Evolutionary conservation across 2,113 vertebrate species (phyloP), one percentile per base, ranked within the genome.

Genomic region (Lonchura striata): DNA sequence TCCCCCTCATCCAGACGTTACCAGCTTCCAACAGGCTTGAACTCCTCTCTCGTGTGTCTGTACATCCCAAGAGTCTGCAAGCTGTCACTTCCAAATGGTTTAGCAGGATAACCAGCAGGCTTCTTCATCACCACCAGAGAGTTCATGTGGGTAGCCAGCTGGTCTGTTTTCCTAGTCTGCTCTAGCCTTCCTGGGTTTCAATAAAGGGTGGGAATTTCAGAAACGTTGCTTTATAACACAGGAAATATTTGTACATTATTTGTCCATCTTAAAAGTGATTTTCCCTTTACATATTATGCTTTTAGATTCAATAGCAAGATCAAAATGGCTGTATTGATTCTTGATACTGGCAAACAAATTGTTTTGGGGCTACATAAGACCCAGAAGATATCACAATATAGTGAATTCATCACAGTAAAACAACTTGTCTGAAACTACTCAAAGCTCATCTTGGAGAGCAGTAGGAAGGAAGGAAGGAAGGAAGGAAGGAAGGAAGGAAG

Each of bases 81-180:
- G 82, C 90, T 94, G 88, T 66, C 79, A 42, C 57, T 90, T 91
- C 70, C 82, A 93, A 93, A 80, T 24, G 59, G 69, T 46, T 92
- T 79, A 65, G 63, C 10, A 10, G 37, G 59, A 61, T 88, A 94
- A 96, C 63, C 75, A 85, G 75, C 71, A 94, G 82, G 31, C 66
- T 72, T 52, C 49, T 76, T 93, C 57, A 33, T 60, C 57, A 81
- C 46, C 71, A 85, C 92, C 85, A 82, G 88, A 82, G 82, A 76
- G 85, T 35, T 83, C 8, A 1, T 61, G 47, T 64, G 64, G 28
- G 59, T 30, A 68, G 41, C 85, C 88, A 93, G 85, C 71, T 95
- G 75, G 47, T 68, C 42, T 47, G 13, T 41, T 37, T 77, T 86
- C 70, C 59, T 63, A 33, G 20, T 22, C 39, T 35, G 39, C 20